Percentiles rank a stretch among this genome's conserved stretches.
These are phyloP conservation scores for Lamellibrachia luymesi DNA, from an alignment of 1,140 invertebrate genomes.

Conservation along the genomic window DNA sequence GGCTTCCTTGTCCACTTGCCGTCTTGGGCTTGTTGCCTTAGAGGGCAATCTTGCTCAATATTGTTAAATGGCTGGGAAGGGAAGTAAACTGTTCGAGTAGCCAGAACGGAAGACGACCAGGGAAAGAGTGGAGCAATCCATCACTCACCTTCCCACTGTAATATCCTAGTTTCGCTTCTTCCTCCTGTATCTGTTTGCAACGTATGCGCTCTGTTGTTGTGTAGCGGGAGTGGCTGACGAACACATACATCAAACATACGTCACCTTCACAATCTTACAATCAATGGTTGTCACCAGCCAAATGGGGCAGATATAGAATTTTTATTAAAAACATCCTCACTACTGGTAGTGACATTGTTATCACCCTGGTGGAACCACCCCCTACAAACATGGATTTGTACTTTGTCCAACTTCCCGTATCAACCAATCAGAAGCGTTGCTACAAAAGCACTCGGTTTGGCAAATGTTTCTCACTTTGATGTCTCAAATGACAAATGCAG, in stretches of 20 bases:
- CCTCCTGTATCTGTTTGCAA: constrained; percentile 7
- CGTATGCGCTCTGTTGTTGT: not conserved
- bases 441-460: too few relatives aligned
- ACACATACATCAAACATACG: not conserved
- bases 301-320: not conserved
- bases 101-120: too few relatives aligned
- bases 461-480: too few relatives aligned
- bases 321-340: not conserved
- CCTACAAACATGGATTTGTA: not conserved
- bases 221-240: not conserved
- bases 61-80: not conserved
- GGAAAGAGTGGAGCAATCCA: not conserved
- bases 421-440: not conserved
- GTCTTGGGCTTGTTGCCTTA: too few relatives aligned
- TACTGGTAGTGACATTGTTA: not conserved
- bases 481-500: too few relatives aligned
- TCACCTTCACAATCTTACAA: not conserved
- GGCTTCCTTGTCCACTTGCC: too few relatives aligned
- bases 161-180: not conserved
- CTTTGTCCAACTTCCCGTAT: not conserved
- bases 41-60: too few relatives aligned
- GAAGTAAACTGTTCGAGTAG: not conserved
- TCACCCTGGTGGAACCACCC: not conserved
- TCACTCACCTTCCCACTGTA: not conserved
- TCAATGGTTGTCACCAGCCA: not conserved